Conservation (phyloP, 2,888 invertebrate genomes). For the Parnassius glacialis region DNA sequence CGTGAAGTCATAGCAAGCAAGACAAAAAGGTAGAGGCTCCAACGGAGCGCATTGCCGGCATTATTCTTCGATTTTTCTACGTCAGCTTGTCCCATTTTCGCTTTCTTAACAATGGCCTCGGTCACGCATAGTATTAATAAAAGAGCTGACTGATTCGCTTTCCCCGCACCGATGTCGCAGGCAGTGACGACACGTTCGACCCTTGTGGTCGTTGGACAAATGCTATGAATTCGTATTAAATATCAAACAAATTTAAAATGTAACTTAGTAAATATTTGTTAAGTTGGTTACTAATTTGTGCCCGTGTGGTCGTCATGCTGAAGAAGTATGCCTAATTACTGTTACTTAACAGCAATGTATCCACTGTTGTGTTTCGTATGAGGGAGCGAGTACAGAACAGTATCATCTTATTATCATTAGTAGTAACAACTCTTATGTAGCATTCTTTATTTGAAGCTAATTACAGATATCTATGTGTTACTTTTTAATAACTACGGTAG, state of each 20-base stretch:
- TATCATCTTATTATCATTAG: no score
- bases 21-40: constrained; percentile 43
- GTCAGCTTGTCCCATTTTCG: constrained; percentile 68
- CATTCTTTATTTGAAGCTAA: no score
- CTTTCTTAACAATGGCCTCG: constrained; percentile 76
- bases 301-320: no score
- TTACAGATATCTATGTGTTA: no score
- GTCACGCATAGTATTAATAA: constrained; percentile 71
- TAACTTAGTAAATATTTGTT: not conserved
- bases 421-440: no score
- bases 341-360: no score
- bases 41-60: constrained; percentile 60
- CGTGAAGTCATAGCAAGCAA: constrained; percentile 44
- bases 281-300: no score
- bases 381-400: no score
- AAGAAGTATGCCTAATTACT: no score
- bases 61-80: constrained; percentile 66
- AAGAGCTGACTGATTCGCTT: constrained; percentile 75
- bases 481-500: no score
- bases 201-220: constrained; percentile 57
- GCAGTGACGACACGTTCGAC: constrained; percentile 64
- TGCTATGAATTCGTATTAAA: constrained; percentile 49
- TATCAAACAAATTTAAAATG: not conserved
- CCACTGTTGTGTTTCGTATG: no score
- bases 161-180: constrained; percentile 63